phyloP scores from a whole-genome alignment of 2,888 invertebrate genomes.

The Celastrina argiolus region DNA sequence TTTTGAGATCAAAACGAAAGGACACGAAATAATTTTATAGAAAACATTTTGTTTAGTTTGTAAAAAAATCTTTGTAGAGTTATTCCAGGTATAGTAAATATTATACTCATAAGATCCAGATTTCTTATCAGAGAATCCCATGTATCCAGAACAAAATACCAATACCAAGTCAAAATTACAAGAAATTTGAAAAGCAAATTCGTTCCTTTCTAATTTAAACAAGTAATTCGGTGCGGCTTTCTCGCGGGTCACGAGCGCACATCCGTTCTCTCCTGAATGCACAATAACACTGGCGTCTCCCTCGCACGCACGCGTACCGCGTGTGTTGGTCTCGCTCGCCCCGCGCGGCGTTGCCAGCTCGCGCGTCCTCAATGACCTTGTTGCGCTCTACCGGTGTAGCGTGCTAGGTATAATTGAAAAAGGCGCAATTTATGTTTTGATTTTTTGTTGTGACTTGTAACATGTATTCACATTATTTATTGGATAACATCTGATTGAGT shows the following conservation, averaged over 20 bases:
- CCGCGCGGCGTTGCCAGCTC: slow-evolving; percentile 61
- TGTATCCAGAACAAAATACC: not conserved
- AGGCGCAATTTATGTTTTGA: slow-evolving; percentile 44
- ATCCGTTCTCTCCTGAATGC: slow-evolving; percentile 71
- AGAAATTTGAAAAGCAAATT: slow-evolving; percentile 22
- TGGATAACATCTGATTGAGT: not conserved
- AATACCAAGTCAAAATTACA: not conserved
- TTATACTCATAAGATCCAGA: too few species aligned
- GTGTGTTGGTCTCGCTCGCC: slow-evolving; percentile 41
- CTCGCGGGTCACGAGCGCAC: slow-evolving; percentile 69
- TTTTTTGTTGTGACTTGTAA: slow-evolving; percentile 31
- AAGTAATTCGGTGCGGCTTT: slow-evolving; percentile 64
- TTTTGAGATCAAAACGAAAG: too few species aligned
- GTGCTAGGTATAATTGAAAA: slow-evolving; percentile 52
- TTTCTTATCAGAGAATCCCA: too few species aligned
- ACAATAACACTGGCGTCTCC: slow-evolving; percentile 59
- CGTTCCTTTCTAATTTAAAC: slow-evolving; percentile 64
- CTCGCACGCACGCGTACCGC: slow-evolving; percentile 34
- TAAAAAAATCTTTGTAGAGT: too few species aligned
- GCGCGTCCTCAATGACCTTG: slow-evolving; percentile 60
- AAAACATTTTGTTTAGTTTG: too few species aligned
- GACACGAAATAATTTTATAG: too few species aligned
- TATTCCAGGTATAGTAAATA: too few species aligned
- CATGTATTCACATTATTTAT: not conserved
- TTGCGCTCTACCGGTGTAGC: slow-evolving; percentile 51